Percentiles rank a stretch among this genome's conserved stretches.
phyloP scores from a whole-genome alignment of 53 echinoderm and acorn worm genomes.

The Holothuria leucospilota region DNA sequence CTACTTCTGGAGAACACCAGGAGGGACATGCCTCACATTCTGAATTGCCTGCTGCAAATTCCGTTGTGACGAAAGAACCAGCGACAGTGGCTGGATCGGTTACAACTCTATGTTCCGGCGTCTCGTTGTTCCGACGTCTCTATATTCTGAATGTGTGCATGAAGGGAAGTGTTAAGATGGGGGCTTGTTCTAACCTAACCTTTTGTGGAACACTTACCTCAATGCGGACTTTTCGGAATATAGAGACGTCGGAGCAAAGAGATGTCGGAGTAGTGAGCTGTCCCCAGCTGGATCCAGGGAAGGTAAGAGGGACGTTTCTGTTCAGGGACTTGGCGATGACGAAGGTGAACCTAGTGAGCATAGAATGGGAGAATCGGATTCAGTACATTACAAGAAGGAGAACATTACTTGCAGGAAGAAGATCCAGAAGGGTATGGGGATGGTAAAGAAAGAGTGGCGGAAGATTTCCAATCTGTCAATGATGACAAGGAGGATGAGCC shows the following conservation, averaged over 20 bases:
- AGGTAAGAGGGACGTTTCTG: background rate
- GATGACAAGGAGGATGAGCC: conserved; percentile 22
- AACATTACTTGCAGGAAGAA: background rate
- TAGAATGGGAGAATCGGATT: background rate
- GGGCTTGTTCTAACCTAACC: too few relatives aligned
- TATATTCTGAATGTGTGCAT: too few relatives aligned
- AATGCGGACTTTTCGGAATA: too few relatives aligned
- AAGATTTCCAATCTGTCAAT: conserved; percentile 8
- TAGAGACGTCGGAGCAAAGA: too few relatives aligned
- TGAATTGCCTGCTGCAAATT: background rate
- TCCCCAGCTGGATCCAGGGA: too few relatives aligned
- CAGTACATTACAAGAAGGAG: background rate
- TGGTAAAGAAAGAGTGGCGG: background rate
- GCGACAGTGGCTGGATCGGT: background rate
- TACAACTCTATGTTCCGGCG: too few relatives aligned
- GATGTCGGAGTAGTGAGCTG: too few relatives aligned
- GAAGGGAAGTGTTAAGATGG: too few relatives aligned
- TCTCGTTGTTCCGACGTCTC: too few relatives aligned
- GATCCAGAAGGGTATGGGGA: background rate
- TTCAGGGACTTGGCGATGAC: background rate
- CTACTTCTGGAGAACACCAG: background rate
- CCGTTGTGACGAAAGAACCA: background rate
- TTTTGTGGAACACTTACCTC: too few relatives aligned
- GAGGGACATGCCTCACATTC: background rate
- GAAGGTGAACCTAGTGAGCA: background rate